A percentile compares a stretch with the other conserved stretches of the same genome.
Evolutionary conservation across 2,113 vertebrate species (phyloP).

Genomic region (Tenebrosternarchus preto): DNA sequence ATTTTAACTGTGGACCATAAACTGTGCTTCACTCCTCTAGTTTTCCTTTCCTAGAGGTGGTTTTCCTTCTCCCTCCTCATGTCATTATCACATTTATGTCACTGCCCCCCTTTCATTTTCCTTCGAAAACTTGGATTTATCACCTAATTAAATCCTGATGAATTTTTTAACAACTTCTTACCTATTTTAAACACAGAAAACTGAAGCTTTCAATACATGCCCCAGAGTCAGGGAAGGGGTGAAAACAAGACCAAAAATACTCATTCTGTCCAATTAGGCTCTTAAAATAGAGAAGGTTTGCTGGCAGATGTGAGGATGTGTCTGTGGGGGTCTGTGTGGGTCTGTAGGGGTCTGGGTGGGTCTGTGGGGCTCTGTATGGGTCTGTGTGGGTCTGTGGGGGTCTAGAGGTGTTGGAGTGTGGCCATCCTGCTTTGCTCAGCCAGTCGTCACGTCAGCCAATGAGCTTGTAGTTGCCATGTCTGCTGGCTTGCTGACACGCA

Average conservation of each 20-base stretch:
- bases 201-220: conserved; percentile 12
- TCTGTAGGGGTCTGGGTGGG: neutral
- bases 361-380: conserved; percentile 1
- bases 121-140: conserved; percentile 1
- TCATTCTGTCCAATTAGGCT: conserved; percentile 32
- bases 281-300: conserved; percentile 22
- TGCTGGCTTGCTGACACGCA: neutral
- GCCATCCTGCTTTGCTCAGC: neutral
- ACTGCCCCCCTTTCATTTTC: conserved; percentile 10
- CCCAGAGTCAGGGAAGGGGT: conserved; percentile 1
- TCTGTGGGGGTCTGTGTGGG: neutral
- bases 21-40: conserved; percentile 15
- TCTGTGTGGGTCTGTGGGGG: neutral
- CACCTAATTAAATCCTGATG: conserved; percentile 31
- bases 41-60: neutral
- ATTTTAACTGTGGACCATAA: neutral
- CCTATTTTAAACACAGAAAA: conserved; percentile 48
- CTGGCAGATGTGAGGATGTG: neutral
- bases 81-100: conserved; percentile 10
- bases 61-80: neutral
- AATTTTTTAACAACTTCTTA: conserved; percentile 43
- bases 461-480: conserved; percentile 19
- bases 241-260: neutral
- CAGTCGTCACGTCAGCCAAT: neutral
- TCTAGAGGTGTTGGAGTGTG: conserved; percentile 35